Percentiles rank a stretch among this genome's conserved stretches.
Evolutionary conservation across 1,140 invertebrate species (phyloP).

Genomic region (Helicoverpa zea): DNA sequence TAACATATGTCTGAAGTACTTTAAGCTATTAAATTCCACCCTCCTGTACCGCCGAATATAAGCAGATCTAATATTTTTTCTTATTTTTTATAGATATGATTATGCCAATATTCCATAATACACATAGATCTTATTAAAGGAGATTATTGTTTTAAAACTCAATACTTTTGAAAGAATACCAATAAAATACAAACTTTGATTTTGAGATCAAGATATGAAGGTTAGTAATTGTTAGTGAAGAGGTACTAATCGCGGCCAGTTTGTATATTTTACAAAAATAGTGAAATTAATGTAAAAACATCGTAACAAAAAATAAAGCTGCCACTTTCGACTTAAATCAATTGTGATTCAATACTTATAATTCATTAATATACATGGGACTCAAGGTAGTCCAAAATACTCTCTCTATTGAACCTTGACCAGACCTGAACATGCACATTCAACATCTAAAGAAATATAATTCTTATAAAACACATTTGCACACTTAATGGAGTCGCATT

Average conservation of each 20-base stretch:
- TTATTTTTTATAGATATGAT: conserved; percentile 35
- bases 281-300: conserved; percentile 12
- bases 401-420: conserved; percentile 23
- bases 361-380: conserved; percentile 6
- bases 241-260: conserved; percentile 11
- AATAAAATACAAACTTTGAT: conserved; percentile 32
- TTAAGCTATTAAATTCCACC: neutral
- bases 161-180: conserved; percentile 31
- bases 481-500: neutral
- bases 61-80: neutral
- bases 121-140: conserved; percentile 4
- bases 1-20: neutral
- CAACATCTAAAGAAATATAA: conserved; percentile 30
- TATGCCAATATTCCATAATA: conserved; percentile 39
- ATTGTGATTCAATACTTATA: neutral
- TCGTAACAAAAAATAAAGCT: conserved; percentile 45
- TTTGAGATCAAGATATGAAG: conserved; percentile 40
- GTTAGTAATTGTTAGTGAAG: conserved; percentile 25
- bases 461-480: conserved; percentile 30
- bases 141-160: conserved; percentile 9
- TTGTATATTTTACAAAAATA: conserved; percentile 5
- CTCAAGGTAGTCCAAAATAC: conserved; percentile 31
- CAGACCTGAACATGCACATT: conserved; percentile 18
- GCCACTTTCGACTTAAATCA: conserved; percentile 20
- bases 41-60: conserved; percentile 2